A percentile compares a stretch with the other conserved stretches of the same genome.
Evolutionary conservation across 2,888 invertebrate species (phyloP).

Genomic region (Busseola fusca): DNA sequence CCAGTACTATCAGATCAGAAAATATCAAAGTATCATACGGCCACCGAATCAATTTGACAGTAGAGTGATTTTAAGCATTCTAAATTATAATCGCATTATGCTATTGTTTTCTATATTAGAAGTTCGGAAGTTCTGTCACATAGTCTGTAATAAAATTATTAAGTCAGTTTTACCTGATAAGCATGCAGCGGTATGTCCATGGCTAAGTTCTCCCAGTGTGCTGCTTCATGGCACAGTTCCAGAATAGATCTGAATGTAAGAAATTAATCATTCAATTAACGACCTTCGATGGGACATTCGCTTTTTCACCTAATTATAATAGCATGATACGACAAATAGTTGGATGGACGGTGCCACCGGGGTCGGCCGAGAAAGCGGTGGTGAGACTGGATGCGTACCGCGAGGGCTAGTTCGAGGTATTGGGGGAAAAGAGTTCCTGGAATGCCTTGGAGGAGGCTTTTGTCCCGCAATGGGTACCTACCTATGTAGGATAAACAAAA

Average conservation of each 20-base stretch:
- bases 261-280: not conserved
- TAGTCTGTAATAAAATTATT: not conserved
- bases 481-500: not conserved
- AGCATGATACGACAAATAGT: not conserved
- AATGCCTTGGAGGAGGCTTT: not conserved
- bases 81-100: not conserved
- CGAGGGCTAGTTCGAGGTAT: not conserved
- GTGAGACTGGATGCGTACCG: not conserved
- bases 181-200: conserved; percentile 92
- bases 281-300: not conserved
- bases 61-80: not conserved
- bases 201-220: conserved; percentile 92
- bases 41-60: not conserved
- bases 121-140: not conserved
- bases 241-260: conserved; percentile 88
- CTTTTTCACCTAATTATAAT: not conserved
- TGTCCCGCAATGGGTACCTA: not conserved
- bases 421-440: too few relatives aligned
- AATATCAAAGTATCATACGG: too few relatives aligned
- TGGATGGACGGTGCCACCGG: not conserved
- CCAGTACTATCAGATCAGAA: too few relatives aligned
- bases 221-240: conserved; percentile 92
- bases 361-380: not conserved
- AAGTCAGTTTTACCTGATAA: conserved; percentile 82
- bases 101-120: not conserved